Percentiles rank a stretch among this genome's conserved stretches.
These are phyloP conservation scores for Uria aalge DNA, from an alignment of 2,113 vertebrate species.

Conservation along the genomic window DNA sequence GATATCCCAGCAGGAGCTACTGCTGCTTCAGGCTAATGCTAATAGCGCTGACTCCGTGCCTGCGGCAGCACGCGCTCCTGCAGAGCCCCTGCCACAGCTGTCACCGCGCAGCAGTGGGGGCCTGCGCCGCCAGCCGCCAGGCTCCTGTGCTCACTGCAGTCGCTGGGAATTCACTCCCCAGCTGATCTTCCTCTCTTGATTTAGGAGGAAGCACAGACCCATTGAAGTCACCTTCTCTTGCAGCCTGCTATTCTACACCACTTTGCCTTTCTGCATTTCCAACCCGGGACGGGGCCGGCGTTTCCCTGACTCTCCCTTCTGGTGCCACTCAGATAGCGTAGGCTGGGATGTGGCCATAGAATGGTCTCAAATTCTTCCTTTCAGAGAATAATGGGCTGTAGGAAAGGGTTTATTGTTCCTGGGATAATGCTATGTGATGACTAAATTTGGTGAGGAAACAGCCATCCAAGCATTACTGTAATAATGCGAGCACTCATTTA, in stretches of 20 bases:
- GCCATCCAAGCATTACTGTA: slow-evolving; percentile 8
- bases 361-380: background rate
- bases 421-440: slow-evolving; percentile 3
- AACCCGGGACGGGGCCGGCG: accelerated
- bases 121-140: background rate
- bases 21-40: background rate
- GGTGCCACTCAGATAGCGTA: background rate
- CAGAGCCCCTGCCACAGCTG: background rate
- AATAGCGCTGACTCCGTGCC: background rate
- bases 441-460: slow-evolving; percentile 21
- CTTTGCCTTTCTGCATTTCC: background rate
- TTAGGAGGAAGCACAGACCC: background rate
- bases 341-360: background rate
- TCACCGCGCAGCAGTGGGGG: background rate
- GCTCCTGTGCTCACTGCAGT: background rate
- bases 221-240: background rate
- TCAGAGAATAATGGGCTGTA: slow-evolving; percentile 13
- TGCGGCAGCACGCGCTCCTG: accelerated
- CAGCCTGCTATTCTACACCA: background rate
- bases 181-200: background rate
- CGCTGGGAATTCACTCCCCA: background rate
- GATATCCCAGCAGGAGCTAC: background rate
- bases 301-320: background rate
- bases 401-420: slow-evolving; percentile 23
- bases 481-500: slow-evolving; percentile 18